Conservation (phyloP, 2,888 invertebrate genomes). For the Macrostomum cliftonense region DNA sequence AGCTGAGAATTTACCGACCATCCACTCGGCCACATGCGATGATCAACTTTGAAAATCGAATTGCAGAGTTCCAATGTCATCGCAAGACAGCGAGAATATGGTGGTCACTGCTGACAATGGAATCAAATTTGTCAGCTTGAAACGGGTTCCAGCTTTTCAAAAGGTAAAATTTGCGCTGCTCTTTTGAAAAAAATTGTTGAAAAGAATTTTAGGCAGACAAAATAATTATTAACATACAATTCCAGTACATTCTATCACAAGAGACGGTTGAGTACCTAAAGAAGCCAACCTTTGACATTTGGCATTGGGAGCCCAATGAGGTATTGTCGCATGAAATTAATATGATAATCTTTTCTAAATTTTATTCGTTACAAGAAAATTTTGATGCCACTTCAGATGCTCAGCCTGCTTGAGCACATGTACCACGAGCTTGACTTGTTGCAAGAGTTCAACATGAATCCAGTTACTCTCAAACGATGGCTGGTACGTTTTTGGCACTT, state of each 20-base stretch:
- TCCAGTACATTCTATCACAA: conserved; percentile 34
- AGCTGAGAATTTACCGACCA: no score
- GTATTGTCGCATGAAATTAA: no score
- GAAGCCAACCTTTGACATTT: conserved; percentile 38
- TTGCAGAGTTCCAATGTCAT: no score
- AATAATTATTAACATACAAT: neutral
- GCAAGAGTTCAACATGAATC: conserved; percentile 34
- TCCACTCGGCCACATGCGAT: no score
- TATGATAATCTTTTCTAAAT: no score
- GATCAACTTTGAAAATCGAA: no score
- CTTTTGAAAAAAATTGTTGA: neutral
- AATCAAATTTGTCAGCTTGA: conserved; percentile 2
- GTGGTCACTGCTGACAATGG: neutral
- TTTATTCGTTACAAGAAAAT: no score
- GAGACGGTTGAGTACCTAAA: conserved; percentile 37
- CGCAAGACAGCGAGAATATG: no score
- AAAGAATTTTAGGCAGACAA: no score
- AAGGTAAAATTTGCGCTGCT: neutral
- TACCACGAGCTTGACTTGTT: conserved; percentile 34
- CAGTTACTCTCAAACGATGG: conserved; percentile 36
- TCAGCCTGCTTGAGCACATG: conserved; percentile 36
- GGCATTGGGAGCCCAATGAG: conserved; percentile 40
- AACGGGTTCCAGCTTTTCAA: neutral
- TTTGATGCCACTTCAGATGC: no score
- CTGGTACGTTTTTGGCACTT: conserved; percentile 22